phyloP scores from a whole-genome alignment of 2,797 vertebrate genomes.

The Gallinago stenura region DNA sequence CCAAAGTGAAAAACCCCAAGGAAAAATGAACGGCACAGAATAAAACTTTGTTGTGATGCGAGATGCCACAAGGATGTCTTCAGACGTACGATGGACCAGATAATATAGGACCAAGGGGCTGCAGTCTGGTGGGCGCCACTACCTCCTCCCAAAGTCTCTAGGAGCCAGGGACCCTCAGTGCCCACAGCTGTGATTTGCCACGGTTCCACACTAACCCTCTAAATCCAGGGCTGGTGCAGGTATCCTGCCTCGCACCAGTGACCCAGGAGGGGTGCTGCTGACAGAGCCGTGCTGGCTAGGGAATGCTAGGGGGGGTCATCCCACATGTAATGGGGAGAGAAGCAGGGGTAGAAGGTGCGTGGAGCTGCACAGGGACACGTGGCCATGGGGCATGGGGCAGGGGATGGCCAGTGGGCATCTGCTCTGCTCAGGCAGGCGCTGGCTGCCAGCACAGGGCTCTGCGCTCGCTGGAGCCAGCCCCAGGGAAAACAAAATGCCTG shows the following conservation, averaged over 20 bases:
- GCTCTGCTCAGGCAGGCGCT: background rate
- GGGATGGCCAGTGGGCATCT: background rate
- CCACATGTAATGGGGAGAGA: fast-evolving
- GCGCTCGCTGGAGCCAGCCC: fast-evolving
- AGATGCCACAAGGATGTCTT: background rate
- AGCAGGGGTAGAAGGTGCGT: background rate
- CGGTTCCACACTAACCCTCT: background rate
- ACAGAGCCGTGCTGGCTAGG: background rate
- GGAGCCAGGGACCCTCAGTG: background rate
- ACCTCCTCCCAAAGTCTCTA: fast-evolving
- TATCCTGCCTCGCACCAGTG: background rate
- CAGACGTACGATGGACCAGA: background rate
- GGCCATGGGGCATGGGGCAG: fast-evolving
- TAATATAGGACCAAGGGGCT: background rate
- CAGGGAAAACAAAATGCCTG: background rate
- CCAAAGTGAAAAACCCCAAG: background rate
- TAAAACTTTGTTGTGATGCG: background rate
- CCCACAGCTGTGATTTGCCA: fast-evolving
- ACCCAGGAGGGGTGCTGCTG: fast-evolving
- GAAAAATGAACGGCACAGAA: background rate
- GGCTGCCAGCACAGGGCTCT: too few species aligned
- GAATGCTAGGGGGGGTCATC: background rate
- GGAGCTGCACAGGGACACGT: fast-evolving
- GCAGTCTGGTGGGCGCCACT: background rate
- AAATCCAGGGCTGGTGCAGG: background rate